Percentiles rank a stretch among this genome's conserved stretches.
Conservation (phyloP, 2,797 vertebrate species). For the Hypotaenidia philippensis region DNA sequence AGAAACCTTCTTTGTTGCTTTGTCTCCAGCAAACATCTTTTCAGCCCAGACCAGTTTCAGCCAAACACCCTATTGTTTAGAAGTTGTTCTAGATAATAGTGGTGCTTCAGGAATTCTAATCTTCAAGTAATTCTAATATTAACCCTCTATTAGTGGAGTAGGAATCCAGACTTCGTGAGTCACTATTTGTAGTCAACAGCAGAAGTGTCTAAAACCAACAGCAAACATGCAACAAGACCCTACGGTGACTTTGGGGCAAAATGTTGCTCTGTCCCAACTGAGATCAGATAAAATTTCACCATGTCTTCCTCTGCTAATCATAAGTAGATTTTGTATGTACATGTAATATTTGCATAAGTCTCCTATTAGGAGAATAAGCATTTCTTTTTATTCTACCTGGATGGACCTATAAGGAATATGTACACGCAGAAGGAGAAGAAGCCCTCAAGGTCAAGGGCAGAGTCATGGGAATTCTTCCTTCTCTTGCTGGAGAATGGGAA, state of each 20-base stretch:
- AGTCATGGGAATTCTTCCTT: conserved; percentile 13
- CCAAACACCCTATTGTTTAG: not conserved
- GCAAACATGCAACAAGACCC: not conserved
- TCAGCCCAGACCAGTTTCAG: not conserved
- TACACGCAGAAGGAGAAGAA: not conserved
- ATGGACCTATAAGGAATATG: not conserved
- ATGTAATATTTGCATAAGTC: too few relatives aligned
- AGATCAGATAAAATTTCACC: not conserved
- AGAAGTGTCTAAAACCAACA: not conserved
- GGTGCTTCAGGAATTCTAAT: not conserved
- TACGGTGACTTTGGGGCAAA: not conserved
- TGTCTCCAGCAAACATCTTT: not conserved
- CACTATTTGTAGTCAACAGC: not conserved
- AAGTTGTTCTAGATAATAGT: not conserved
- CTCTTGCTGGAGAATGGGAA: not conserved
- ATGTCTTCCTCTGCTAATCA: not conserved
- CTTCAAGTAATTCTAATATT: conserved; percentile 8
- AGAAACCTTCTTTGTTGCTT: not conserved
- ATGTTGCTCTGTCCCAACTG: not conserved
- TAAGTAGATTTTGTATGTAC: not conserved
- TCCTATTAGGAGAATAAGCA: not conserved
- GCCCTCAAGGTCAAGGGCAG: not conserved
- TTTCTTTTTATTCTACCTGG: not conserved
- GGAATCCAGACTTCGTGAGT: not conserved
- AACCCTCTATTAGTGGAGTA: not conserved